A percentile compares a stretch with the other conserved stretches of the same genome.
Evolutionary conservation across 2,113 vertebrate genomes (phyloP).

Genomic region (Callithrix jacchus): DNA sequence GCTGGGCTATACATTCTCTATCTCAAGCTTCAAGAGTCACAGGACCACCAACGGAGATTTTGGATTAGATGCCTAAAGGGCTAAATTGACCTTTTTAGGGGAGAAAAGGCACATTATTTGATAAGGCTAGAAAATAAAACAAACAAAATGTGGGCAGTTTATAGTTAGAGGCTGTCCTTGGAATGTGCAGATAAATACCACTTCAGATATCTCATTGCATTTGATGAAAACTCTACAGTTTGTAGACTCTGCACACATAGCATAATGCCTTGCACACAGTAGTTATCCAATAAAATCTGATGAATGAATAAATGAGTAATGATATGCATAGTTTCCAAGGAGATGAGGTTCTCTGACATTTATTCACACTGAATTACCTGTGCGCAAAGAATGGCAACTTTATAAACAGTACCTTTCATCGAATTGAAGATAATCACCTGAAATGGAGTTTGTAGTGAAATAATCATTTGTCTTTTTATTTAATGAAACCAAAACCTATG

Average conservation of each 20-base stretch:
- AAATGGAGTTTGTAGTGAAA: conserved; percentile 59
- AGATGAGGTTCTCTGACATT: conserved; percentile 59
- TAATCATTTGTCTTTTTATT: conserved; percentile 65
- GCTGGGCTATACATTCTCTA: neutral
- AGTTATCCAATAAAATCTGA: conserved; percentile 50
- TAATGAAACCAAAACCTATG: conserved; percentile 41
- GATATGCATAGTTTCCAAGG: conserved; percentile 58
- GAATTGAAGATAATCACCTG: conserved; percentile 64
- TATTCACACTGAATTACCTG: conserved; percentile 57
- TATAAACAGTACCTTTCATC: conserved; percentile 63
- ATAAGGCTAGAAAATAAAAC: conserved; percentile 6
- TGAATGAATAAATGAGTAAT: conserved; percentile 48
- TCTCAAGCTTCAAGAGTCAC: neutral
- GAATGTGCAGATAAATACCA: neutral
- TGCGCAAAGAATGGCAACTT: conserved; percentile 62
- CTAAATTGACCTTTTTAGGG: conserved; percentile 28
- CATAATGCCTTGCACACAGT: neutral
- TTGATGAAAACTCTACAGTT: neutral
- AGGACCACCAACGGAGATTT: conserved; percentile 68
- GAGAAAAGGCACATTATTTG: conserved; percentile 33
- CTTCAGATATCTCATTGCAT: conserved; percentile 17
- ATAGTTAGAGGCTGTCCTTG: neutral
- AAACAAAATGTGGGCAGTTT: conserved; percentile 5
- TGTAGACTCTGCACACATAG: neutral
- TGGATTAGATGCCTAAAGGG: conserved; percentile 38